These are phyloP conservation scores for Zaprionus nigranus DNA, from an alignment of 1,140 invertebrate genomes.

Conservation along the genomic window DNA sequence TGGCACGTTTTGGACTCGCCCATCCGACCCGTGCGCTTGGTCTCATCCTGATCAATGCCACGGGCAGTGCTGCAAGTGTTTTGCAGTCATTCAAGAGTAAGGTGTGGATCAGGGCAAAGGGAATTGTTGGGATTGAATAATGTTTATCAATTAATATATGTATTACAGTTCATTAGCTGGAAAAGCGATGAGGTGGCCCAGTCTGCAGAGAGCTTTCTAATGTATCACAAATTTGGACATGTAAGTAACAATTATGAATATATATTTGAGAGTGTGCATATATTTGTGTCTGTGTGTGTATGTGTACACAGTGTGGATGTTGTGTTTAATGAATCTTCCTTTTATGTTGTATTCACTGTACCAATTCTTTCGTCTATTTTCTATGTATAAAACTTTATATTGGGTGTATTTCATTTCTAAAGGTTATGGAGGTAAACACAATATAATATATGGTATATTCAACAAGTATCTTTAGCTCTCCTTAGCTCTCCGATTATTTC, in stretches of 20 bases:
- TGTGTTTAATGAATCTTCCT: constrained; percentile 55
- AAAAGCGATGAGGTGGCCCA: constrained; percentile 89
- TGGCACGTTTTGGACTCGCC: constrained; percentile 93
- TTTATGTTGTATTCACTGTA: constrained; percentile 67
- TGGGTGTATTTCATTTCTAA: constrained; percentile 46
- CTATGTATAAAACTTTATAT: constrained; percentile 58
- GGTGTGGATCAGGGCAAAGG: constrained; percentile 83
- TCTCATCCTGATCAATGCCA: constrained; percentile 94
- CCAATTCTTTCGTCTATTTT: constrained; percentile 67
- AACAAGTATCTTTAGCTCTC: constrained; percentile 48
- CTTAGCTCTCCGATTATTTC: constrained; percentile 28
- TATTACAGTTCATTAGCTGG: constrained; percentile 89
- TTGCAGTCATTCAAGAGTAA: constrained; percentile 94
- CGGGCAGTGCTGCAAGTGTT: constrained; percentile 93
- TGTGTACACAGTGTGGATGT: constrained; percentile 38
- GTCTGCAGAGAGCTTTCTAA: constrained; percentile 92
- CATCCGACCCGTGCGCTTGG: constrained; percentile 91
- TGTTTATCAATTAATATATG: too few relatives aligned
- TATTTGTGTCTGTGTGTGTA: constrained; percentile 19
- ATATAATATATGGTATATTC: constrained; percentile 33
- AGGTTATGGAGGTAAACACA: constrained; percentile 78
- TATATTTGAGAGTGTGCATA: background rate
- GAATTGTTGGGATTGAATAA: background rate
- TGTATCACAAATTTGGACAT: constrained; percentile 96
- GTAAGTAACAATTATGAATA: constrained; percentile 87